phyloP scores from a whole-genome alignment of 2,888 invertebrate species.

The Villa cingulata region DNA sequence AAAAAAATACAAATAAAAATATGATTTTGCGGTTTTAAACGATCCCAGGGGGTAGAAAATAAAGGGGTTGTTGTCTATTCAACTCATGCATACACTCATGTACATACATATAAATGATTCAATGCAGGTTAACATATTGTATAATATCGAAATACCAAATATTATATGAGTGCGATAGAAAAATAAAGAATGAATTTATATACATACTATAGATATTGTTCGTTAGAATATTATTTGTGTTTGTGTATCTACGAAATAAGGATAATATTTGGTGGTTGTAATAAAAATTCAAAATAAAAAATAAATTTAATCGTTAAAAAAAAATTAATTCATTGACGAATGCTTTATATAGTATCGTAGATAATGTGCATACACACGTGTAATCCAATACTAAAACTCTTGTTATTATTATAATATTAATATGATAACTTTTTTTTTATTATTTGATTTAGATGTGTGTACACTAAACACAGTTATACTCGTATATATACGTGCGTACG shows the following conservation, averaged over 20 bases:
- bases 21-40: conserved; percentile 14
- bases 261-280: neutral
- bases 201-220: too few relatives aligned
- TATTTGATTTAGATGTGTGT: too few relatives aligned
- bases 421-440: too few relatives aligned
- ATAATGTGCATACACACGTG: neutral
- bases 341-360: too few relatives aligned
- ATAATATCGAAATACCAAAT: neutral
- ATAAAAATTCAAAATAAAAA: neutral
- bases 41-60: conserved; percentile 8
- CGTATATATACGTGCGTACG: too few relatives aligned
- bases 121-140: neutral
- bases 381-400: neutral
- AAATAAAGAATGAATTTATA: too few relatives aligned
- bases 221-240: too few relatives aligned
- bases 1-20: conserved; percentile 15
- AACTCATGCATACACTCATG: neutral
- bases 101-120: neutral
- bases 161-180: too few relatives aligned
- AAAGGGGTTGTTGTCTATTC: neutral
- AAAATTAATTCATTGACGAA: neutral
- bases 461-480: too few relatives aligned
- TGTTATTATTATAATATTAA: neutral
- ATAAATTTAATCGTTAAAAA: neutral
- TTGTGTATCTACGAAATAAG: neutral